A percentile compares a stretch with the other conserved stretches of the same genome.
Evolutionary conservation across 1,140 invertebrate genomes (phyloP).

Genomic region (Pseudachorutes palmiensis): DNA sequence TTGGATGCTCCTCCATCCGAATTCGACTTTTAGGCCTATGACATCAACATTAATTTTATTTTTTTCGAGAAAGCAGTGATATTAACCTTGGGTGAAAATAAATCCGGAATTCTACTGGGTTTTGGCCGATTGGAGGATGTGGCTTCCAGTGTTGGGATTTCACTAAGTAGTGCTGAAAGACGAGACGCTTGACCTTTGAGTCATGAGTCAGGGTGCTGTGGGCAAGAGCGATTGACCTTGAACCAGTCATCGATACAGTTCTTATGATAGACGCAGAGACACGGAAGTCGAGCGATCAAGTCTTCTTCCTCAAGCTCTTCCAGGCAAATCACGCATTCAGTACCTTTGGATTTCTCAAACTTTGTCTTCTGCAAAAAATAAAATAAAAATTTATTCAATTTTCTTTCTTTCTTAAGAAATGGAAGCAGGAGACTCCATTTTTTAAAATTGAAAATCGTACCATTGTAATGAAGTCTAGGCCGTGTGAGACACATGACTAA

Average conservation of each 20-base stretch:
- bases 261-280: slow-evolving; percentile 99
- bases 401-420: too few species aligned
- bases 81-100: neutral
- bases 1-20: too few species aligned
- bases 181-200: neutral
- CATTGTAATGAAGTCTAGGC: slow-evolving; percentile 95
- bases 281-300: slow-evolving; percentile 93
- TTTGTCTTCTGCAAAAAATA: slow-evolving; percentile 73
- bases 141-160: too few species aligned
- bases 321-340: slow-evolving; percentile 97
- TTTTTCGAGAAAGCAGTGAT: slow-evolving; percentile 43
- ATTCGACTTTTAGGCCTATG: too few species aligned
- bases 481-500: slow-evolving; percentile 98
- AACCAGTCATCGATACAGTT: slow-evolving; percentile 96
- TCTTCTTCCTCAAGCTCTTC: slow-evolving; percentile 90
- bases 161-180: too few species aligned
- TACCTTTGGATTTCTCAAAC: slow-evolving; percentile 70
- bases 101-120: slow-evolving; percentile 1
- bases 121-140: neutral
- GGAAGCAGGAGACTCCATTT: slow-evolving; percentile 21
- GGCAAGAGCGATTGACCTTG: slow-evolving; percentile 84
- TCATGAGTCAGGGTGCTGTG: slow-evolving; percentile 62
- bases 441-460: slow-evolving; percentile 47
- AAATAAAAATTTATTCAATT: too few species aligned
- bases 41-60: too few species aligned